Evolutionary conservation across 1,140 invertebrate species (phyloP).

Genomic region (Drosophila persimilis): DNA sequence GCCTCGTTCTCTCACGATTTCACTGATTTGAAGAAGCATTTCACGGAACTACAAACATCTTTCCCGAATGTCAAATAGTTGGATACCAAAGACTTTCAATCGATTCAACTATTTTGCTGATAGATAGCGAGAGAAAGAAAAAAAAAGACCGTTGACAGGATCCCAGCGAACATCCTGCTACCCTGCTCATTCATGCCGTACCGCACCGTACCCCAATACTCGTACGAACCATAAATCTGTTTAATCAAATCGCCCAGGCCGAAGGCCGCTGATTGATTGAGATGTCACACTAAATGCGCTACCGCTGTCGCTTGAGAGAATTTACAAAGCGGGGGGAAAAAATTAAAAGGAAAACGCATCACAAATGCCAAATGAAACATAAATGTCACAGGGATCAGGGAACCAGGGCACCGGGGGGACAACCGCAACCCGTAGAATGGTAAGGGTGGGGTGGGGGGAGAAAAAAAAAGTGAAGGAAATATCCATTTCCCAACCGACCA

Average conservation of each 20-base stretch:
- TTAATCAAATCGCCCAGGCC: conserved; percentile 35
- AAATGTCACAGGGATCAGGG: conserved; percentile 59
- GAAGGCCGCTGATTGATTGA: conserved; percentile 74
- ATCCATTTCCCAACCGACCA: not conserved
- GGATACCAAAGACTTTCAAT: no score
- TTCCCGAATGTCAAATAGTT: no score
- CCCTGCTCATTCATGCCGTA: conserved; percentile 2
- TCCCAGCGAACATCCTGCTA: not conserved
- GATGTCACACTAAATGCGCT: conserved; percentile 75
- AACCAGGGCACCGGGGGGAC: not conserved
- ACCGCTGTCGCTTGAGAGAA: conserved; percentile 34
- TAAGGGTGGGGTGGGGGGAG: not conserved
- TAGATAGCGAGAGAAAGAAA: no score
- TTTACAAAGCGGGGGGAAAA: conserved; percentile 34
- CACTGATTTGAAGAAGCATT: conserved; percentile 58
- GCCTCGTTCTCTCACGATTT: conserved; percentile 42
- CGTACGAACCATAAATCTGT: conserved; percentile 35
- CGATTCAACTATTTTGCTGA: no score
- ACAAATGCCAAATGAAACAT: conserved; percentile 80
- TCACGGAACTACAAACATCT: conserved; percentile 14
- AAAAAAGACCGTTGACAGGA: no score
- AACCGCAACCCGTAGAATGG: conserved; percentile 51
- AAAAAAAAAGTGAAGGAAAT: conserved; percentile 16
- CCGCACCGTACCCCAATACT: no score
- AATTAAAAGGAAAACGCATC: conserved; percentile 66